Evolutionary conservation across 2,888 invertebrate species (phyloP), one percentile per base, ranked within the genome.

Genomic region (Matsumyia berberina): DNA sequence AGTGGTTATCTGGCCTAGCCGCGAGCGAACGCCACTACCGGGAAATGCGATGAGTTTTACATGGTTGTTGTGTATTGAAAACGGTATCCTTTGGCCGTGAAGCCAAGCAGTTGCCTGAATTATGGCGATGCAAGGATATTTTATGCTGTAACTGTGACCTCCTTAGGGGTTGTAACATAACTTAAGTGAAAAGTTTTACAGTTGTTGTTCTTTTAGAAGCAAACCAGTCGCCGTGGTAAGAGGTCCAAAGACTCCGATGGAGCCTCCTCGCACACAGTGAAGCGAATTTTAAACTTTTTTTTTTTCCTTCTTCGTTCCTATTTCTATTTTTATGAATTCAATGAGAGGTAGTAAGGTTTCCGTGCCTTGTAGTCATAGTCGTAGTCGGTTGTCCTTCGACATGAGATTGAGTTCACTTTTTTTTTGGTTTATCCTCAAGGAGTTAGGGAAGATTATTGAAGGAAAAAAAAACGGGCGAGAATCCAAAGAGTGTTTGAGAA

Each of bases 151-250:
- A 80, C 85, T 85, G 80, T 85, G 70, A 80, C 80, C 80, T 85
- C 85, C 85, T 85, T 80, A 72, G 85, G 74, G 85, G 74, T 72
- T 85, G 76, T 76, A 80, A 70, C 80, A 80, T 80, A 85, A 80
- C 85, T 85, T 85, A 80, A 85, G 85, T 80, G 85, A 85, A 85
- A 85, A 85, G 85, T 85, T 79, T 74, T 74, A 58, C 79, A 74
- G 53, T 72, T 77, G 64, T 77, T 77, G 64, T 77, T 85, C 37
- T 80, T 76, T 42, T 66, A 85, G 57, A 67, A 53, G 69, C 17
- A 51, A 35, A 53, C 35, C 31, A 35, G 19, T 9, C n/a, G 31
- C 9, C 35, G 67, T 9, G 15, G 62, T 3, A 35, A 37, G 19
- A 24, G 19, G 31, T 12, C 24, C 4, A 24, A 24, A 24, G 24